Evolutionary conservation across 2,888 invertebrate genomes (phyloP), one percentile per base, ranked within the genome.

Genomic region (Ischnus inquisitorius): DNA sequence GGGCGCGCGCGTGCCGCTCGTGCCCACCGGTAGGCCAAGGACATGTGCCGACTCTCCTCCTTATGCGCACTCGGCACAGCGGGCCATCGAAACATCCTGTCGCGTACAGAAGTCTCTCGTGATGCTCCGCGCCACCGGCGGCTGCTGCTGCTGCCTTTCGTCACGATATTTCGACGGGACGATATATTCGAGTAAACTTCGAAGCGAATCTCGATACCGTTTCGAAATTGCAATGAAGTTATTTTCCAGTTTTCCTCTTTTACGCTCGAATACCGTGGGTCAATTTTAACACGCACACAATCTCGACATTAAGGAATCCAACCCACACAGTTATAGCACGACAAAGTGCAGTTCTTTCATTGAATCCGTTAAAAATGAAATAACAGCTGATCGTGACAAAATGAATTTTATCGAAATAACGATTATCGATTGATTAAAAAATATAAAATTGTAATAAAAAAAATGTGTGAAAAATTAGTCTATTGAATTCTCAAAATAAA

Each of bases 1-100:
- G 67, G 41, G 67, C 51, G 80, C 80, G 80, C 80, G 84, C 80
- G 84, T 81, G 78, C 74, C 78, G 65, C 60, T 69, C 84, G 74
- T 75, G 81, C 64, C 54, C 74, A 72, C 80, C 48, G 84, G 82
- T 84, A 83, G 82, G 80, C 84, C 84, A 86, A 86, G 86, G 84
- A 86, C 86, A 84, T 83, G 78, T 78, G 75, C 81, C 84, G 65
- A 80, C 77, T 83, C 80, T 74, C 62, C 74, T 76, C 81, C 39
- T 67, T 41, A 8, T 54, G 39, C 64, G 34, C 60, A 28, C 28
- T 67, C 28, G 65, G 51, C 67, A 14, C 69, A 60, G 43, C 65
- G 28, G 65, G 64, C 72, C 71, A 67, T 57, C 57, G 57, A 25
- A 57, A 74, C 51, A 60, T 68, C 72, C 72, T 74, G 72, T 41